Evolutionary conservation across 1,140 invertebrate species (phyloP), one percentile per base, ranked within the genome.

Genomic region (Vanessa tameamea): DNA sequence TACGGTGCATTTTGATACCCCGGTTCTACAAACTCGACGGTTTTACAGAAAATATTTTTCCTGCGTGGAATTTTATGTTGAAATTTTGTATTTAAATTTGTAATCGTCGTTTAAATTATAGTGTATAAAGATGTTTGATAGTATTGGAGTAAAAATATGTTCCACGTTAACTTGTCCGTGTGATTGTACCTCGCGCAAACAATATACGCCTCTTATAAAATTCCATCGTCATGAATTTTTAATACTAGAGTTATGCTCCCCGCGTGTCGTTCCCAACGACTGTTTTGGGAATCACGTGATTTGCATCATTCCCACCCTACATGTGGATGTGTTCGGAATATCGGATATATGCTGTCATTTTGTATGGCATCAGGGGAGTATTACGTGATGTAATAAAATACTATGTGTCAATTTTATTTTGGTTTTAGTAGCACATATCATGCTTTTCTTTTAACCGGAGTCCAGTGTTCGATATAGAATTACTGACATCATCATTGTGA

Each of bases 171-270:
- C 65, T 67, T 47, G 53, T 59, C 31, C 67, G 59, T 57, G 31
- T 31, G 16, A 68, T 31, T 16, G 20, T 69, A 69, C 50, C 66
- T 68, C 51, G 20, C 47, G 66, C 51, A 43, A 57, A 43, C 55
- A 23, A 69, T 57, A 59, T 69, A 63, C 47, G 26, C n/a, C 57
- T 69, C 68, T 61, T 68, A 53, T 73, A 75, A 75, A 75, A 70
- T 69, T 75, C 67, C 61, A 61, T 26, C 16, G 13, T 57, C 67
- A 48, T 75, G 73, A 75, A 75, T 75, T 70, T 69, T 75, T 75
- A 75, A 75, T 66, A 69, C 61, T 16, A 51, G 67, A 69, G 73
- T 65, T 70, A 69, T 50, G 20, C 13, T 51, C 14, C 64, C 43
- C 64, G 65, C 66, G 65, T 50, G 47, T 55, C 64, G 31, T 20